A percentile compares a stretch with the other conserved stretches of the same genome.
These are phyloP conservation scores for Cephus pygmeus DNA, from an alignment of 2,888 invertebrate species.

Conservation along the genomic window DNA sequence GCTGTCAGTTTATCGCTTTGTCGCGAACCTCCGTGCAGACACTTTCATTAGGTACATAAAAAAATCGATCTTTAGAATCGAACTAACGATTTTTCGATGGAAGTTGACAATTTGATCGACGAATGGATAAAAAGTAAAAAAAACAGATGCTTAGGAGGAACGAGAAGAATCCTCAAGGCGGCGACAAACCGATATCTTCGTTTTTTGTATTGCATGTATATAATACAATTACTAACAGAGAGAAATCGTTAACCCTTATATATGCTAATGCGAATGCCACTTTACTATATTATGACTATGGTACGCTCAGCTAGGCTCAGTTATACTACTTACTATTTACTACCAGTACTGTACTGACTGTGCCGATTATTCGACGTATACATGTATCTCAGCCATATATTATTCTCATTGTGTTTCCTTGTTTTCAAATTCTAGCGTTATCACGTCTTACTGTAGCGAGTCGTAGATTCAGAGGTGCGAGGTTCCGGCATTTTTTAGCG, in stretches of 20 bases:
- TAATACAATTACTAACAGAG: neutral
- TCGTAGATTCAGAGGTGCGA: neutral
- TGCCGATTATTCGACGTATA: neutral
- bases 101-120: neutral
- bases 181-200: neutral
- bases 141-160: no score
- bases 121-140: no score
- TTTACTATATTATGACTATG: neutral
- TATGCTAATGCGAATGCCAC: neutral
- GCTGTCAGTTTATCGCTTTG: neutral
- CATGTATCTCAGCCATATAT: neutral
- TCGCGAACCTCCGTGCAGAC: neutral
- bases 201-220: neutral
- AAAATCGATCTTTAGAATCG: neutral
- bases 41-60: neutral
- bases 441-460: neutral
- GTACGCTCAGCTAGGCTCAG: neutral
- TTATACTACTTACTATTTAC: neutral
- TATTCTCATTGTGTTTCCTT: slow-evolving; percentile 6
- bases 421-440: neutral
- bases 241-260: neutral
- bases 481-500: neutral
- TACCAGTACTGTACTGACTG: neutral
- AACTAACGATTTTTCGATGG: neutral
- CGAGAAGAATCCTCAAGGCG: neutral